phyloP scores from a whole-genome alignment of 2,797 vertebrate species.

The Micrastur ruficollis region DNA sequence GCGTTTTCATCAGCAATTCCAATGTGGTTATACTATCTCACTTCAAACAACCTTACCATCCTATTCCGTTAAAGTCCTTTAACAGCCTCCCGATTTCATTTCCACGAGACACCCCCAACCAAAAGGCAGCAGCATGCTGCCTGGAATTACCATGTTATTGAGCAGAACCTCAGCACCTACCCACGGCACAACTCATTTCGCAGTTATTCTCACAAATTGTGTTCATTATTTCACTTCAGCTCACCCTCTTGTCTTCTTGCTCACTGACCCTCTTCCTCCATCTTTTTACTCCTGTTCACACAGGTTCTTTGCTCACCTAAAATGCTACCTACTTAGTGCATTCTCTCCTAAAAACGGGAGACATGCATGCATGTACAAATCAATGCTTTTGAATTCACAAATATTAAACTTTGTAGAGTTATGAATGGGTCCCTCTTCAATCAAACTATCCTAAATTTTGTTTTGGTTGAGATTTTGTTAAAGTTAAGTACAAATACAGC shows the following conservation, averaged over 20 bases:
- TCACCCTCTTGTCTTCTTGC: not conserved
- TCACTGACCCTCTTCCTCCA: not conserved
- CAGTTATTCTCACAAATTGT: not conserved
- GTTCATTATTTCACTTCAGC: not conserved
- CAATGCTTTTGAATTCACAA: not conserved
- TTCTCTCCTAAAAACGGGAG: not conserved
- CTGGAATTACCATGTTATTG: not conserved
- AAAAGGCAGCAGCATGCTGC: not conserved
- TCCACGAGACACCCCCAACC: not conserved
- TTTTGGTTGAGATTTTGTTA: not conserved
- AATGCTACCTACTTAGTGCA: not conserved
- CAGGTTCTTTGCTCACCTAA: not conserved
- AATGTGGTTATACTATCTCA: not conserved
- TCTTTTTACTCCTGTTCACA: not conserved
- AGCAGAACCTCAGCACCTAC: not conserved
- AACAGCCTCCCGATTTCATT: not conserved
- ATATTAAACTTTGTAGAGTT: not conserved
- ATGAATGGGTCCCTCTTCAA: not conserved
- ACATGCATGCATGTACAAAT: not conserved
- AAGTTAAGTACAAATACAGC: not conserved
- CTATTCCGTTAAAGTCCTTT: not conserved
- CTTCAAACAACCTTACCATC: constrained; percentile 1
- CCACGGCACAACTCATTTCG: not conserved
- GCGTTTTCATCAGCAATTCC: constrained; percentile 13
- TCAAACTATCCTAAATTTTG: not conserved